Percentiles rank a stretch among this genome's conserved stretches.
phyloP scores from a whole-genome alignment of 2,888 invertebrate species.

The Carterocephalus palaemon region DNA sequence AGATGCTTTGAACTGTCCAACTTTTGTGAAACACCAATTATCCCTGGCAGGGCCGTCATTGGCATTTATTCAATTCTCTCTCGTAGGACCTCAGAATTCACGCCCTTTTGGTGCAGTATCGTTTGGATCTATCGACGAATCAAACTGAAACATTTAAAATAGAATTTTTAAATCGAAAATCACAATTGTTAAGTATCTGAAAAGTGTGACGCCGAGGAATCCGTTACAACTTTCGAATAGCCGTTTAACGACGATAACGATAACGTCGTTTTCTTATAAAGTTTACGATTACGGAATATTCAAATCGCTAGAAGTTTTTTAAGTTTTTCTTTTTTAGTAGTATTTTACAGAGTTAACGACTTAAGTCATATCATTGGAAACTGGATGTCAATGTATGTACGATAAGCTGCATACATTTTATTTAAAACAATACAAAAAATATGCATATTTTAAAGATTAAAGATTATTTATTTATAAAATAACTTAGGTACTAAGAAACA shows the following conservation, averaged over 20 bases:
- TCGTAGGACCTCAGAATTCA: background rate
- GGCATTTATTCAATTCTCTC: conserved; percentile 10
- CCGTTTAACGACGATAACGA: conserved; percentile 16
- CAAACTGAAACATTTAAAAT: conserved; percentile 23
- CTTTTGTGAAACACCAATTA: conserved; percentile 46
- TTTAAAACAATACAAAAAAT: too few species aligned
- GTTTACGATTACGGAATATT: conserved; percentile 16
- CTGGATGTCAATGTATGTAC: too few species aligned
- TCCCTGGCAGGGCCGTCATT: conserved; percentile 32
- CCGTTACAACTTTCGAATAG: conserved; percentile 13
- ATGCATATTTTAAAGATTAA: too few species aligned
- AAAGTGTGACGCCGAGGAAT: conserved; percentile 16
- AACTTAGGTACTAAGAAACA: too few species aligned
- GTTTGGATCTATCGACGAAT: conserved; percentile 5
- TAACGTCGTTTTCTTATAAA: conserved; percentile 15
- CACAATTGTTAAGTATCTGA: conserved; percentile 19
- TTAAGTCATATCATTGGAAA: too few species aligned
- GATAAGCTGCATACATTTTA: too few species aligned
- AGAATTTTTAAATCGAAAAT: conserved; percentile 23
- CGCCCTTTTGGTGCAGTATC: conserved; percentile 8
- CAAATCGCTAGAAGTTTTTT: too few species aligned
- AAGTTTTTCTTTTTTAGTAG: too few species aligned
- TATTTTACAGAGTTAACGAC: too few species aligned
- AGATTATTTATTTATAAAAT: too few species aligned
- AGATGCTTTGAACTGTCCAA: conserved; percentile 53